Conservation (phyloP, 2,888 invertebrate genomes). For the Theristus sp. region DNA sequence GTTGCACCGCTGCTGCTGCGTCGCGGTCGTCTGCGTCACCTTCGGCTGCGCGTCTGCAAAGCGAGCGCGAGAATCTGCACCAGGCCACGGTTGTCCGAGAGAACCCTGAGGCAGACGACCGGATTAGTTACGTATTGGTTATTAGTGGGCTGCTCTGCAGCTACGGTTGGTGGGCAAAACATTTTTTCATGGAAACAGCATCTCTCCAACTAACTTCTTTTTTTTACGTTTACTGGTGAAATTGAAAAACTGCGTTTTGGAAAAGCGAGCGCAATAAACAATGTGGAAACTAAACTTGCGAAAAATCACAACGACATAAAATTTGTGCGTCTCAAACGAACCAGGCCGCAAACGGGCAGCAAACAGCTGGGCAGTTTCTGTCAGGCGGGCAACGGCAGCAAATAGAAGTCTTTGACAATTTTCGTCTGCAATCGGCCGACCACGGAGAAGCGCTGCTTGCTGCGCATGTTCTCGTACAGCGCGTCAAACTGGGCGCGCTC, state of each 20-base stretch:
- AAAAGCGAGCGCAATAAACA: too few relatives aligned
- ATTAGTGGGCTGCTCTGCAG: too few relatives aligned
- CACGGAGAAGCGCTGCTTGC: slow-evolving; percentile 3
- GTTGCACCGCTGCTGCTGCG: too few relatives aligned
- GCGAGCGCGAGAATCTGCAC: background rate
- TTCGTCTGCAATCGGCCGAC: slow-evolving; percentile 30
- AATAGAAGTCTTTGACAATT: slow-evolving; percentile 76
- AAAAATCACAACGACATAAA: too few relatives aligned
- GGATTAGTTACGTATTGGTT: too few relatives aligned
- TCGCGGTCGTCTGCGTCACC: too few relatives aligned
- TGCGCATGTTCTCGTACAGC: slow-evolving; percentile 3
- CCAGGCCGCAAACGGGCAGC: slow-evolving; percentile 48
- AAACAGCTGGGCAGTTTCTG: slow-evolving; percentile 45
- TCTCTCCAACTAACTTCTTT: too few relatives aligned
- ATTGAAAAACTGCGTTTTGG: too few relatives aligned
- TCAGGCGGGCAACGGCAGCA: slow-evolving; percentile 60
- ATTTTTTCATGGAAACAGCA: too few relatives aligned
- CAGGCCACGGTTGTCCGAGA: background rate
- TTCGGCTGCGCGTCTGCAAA: background rate
- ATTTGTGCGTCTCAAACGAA: slow-evolving; percentile 10
- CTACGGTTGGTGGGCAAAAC: too few relatives aligned
- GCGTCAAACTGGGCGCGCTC: slow-evolving; percentile 1
- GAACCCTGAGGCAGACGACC: background rate
- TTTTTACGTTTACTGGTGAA: too few relatives aligned
- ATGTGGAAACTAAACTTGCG: too few relatives aligned